Base-by-base conservation (phyloP, 2,888 invertebrate genomes). In the Oscheius sp. region DNA sequence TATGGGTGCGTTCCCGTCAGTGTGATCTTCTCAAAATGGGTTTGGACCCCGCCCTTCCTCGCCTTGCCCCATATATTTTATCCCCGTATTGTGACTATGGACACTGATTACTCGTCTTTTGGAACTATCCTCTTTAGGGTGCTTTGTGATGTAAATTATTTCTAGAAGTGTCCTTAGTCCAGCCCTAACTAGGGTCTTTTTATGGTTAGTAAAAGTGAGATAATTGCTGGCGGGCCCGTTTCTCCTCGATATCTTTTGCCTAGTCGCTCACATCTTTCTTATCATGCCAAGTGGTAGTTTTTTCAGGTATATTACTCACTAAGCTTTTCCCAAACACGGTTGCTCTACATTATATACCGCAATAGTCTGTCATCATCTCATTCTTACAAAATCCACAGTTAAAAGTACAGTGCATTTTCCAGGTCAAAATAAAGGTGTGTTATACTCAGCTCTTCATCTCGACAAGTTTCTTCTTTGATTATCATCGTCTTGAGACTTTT, bases 261-360 rank as follows among this genome's bases (percentile, higher is more conserved):
- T 61, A 61, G 61, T 61, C 61, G 61, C 61, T 61, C 61, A 61
- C 61, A 61, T 61, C 61, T 61, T 61, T 61, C 58, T 58, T 58
- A 58, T 58, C 61, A n/a, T n/a, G n/a, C n/a, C 61, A n/a, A 45
- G 25, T 61, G 58, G 37, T 58, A 25, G 61, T 61, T 23, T 33
- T 61, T 23, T 61, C 61, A 61, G 61, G 61, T 61, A n/a, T n/a
- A n/a, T n/a, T n/a, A 61, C 42, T 45, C 61, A 33, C 23, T 25
- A 25, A 45, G 42, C 45, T 61, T 61, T 61, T 61, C 31, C 61
- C 55, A 55, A 61, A 61, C 61, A 61, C 61, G 61, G 61, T 61
- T 61, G 61, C 61, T 61, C 61, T 61, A 61, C 45, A 45, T 61
- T 42, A 33, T 25, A 15, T 27, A 17, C 61, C 50, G 64, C 64